Evolutionary conservation across 30 jellyfish, hydroid and myxozoan species (phyloP), one percentile per base, ranked within the genome.

Genomic region (Catostylus mosaicus): DNA sequence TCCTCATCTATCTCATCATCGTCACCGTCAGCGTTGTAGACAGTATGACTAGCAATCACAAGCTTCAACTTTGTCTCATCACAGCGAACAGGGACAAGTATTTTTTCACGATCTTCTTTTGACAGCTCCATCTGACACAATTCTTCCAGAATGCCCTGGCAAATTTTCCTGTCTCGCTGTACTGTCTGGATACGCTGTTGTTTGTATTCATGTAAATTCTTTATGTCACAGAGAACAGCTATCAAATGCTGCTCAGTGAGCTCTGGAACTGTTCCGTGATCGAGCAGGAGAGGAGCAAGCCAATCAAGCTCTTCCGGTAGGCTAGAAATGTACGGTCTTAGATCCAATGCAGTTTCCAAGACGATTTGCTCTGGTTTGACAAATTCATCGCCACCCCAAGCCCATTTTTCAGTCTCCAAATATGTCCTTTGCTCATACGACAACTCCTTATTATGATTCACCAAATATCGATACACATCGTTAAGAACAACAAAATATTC

Each of bases 311-410:
- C 85, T 35, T 10, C 19, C 10, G 85, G 86, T 33, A 82, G 10
- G 5, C 11, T 6, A 38, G 7, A 82, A 30, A 70, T 30, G 57
- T 31, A 82, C 4, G 92, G 92, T 45, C 46, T 48, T 22, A 82
- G 82, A 68, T 71, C 79, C 46, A 71, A 33, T 30, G 36, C 22
- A n/a, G 19, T 32, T 14, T 46, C 72, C 8, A 67, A 64, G 1
- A 54, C 29, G 27, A 82, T 57, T 4, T 32, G 30, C 20, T 52
- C 16, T 67, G 86, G 80, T n/a, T 10, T 23, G 14, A 75, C 60
- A 31, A 82, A 82, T n/a, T 72, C 84, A 30, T 18, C 36, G 22
- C 92, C 92, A 37, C 32, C 38, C 92, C 85, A 71, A 1, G 52
- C 78, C 92, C 92, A 82, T 3, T 52, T 27, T 6, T 33, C 24